Base-by-base conservation (phyloP, 1,140 invertebrate genomes). In the Aphidius ervi region DNA sequence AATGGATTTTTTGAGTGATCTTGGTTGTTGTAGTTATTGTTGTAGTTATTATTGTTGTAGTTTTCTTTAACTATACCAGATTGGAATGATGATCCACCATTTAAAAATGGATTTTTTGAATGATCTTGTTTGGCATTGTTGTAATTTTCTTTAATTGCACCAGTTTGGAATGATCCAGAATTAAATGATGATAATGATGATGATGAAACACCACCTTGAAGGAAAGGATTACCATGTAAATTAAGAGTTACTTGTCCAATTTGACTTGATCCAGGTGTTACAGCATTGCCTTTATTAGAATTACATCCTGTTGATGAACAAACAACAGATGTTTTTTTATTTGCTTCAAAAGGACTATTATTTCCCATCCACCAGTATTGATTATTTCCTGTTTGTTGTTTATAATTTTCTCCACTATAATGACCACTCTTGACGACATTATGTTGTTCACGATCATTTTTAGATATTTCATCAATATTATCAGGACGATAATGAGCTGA, bases 181-280 rank as follows among this genome's bases (percentile, higher is more conserved):
- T 42, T 39, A 45, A 9, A 7, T 6, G 50, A 56, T 55, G 42
- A 46, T 41, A 5, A 40, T 16, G 42, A 41, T 9, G 16, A n/a
- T 16, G 16, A 16, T 16, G 16, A 16, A 16, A 16, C 16, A 9
- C 5, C 6, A 39, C 50, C 37, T 4, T 53, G 16, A 5, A 68
- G 43, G 62, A 68, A 70, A 0, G 69, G 69, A 56, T 70, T 70
- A 47, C 45, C 61, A 3, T 57, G 56, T 31, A 49, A 9, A 9
- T 63, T 58, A 9, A 59, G 9, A 5, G 37, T 37, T 9, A 55
- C 48, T 6, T 62, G 57, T 41, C 53, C 54, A 9, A 45, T 20
- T 9, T 62, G 48, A 50, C 53, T 62, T 9, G 45, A 23, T 6
- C 52, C 62, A 6, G 48, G 41, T 9, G 53, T 56, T 41, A n/a